Evolutionary conservation across 1,140 invertebrate genomes (phyloP).

Genomic region (Pinna nobilis): DNA sequence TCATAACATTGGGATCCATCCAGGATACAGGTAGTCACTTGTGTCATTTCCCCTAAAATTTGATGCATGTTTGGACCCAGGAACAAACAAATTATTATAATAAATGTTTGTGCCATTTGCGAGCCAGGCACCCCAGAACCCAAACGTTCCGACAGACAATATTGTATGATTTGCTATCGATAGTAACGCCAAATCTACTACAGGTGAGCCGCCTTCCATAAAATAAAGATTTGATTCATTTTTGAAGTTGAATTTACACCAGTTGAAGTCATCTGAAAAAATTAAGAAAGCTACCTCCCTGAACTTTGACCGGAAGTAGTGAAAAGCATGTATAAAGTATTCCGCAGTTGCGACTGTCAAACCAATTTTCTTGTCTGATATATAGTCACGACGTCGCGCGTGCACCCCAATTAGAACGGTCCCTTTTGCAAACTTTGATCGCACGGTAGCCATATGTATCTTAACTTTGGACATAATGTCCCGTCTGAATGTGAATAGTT

Average conservation of each 20-base stretch:
- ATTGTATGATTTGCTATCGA: slow-evolving; percentile 61
- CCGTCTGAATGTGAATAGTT: slow-evolving; percentile 21
- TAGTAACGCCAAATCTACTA: slow-evolving; percentile 60
- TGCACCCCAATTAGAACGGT: slow-evolving; percentile 48
- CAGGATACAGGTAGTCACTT: slow-evolving; percentile 39
- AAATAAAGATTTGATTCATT: slow-evolving; percentile 18
- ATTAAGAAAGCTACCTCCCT: slow-evolving; percentile 46
- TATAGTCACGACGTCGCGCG: slow-evolving; percentile 49
- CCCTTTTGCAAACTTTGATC: background rate
- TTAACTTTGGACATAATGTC: background rate
- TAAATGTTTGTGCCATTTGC: slow-evolving; percentile 61
- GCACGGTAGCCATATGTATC: slow-evolving; percentile 5
- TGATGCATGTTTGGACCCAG: slow-evolving; percentile 29
- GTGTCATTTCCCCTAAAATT: slow-evolving; percentile 37
- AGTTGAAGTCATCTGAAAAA: slow-evolving; percentile 39
- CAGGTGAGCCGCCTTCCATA: slow-evolving; percentile 14
- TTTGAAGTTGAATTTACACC: slow-evolving; percentile 28
- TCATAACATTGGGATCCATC: too few relatives aligned
- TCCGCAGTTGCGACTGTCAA: slow-evolving; percentile 37
- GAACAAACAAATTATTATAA: slow-evolving; percentile 54
- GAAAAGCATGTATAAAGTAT: slow-evolving; percentile 44
- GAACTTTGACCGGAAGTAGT: slow-evolving; percentile 37
- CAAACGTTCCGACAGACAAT: slow-evolving; percentile 67
- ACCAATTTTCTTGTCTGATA: slow-evolving; percentile 19
- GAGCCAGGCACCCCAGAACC: slow-evolving; percentile 65